Base-by-base conservation (phyloP, 1,140 invertebrate species). In the Chironomus striatipennis region DNA sequence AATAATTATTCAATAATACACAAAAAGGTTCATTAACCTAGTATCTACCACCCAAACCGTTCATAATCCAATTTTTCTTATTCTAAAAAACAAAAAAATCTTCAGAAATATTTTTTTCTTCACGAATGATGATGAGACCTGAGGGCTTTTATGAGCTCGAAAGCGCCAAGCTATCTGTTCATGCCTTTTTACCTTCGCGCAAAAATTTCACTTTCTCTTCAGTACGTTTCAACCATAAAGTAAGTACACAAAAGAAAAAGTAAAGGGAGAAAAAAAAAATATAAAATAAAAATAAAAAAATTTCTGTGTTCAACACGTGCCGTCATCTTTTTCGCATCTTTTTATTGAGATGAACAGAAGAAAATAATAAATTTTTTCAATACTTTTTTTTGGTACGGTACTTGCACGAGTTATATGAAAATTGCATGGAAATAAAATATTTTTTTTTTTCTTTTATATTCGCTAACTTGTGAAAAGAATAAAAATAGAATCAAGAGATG, bases 201-300 rank as follows among this genome's bases (percentile, higher is more conserved):
- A 57, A n/a, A 47, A 57, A 57, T 57, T 57, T 57, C 47, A 15
- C 4, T 57, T 5, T 15, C 15, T 57, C 47, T n/a, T 57, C n/a
- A n/a, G 47, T 57, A n/a, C 47, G 12, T 57, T 57, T 57, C 47
- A 57, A 57, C 47, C n/a, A 57, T n/a, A 57, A 57, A 57, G 47
- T 57, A 57, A 57, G n/a, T 57, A 57, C 5, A 15, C 8, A 47
- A 15, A 57, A 57, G 47, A 15, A 57, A n/a, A 34, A 15, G 47
- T 12, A 57, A 57, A 15, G 8, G 24, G 24, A 34, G 24, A 1
- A 34, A 34, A 34, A 34, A 34, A 34, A 5, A 2, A 34, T 34
- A 34, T 2, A 34, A 34, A 34, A 34, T 34, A 5, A 5, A 34
- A 34, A 34, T 34, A 34, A 34, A 34, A 34, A 34, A 34, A 34